These are phyloP conservation scores for Belgica antarctica DNA, from an alignment of 2,888 invertebrate genomes.

Conservation along the genomic window DNA sequence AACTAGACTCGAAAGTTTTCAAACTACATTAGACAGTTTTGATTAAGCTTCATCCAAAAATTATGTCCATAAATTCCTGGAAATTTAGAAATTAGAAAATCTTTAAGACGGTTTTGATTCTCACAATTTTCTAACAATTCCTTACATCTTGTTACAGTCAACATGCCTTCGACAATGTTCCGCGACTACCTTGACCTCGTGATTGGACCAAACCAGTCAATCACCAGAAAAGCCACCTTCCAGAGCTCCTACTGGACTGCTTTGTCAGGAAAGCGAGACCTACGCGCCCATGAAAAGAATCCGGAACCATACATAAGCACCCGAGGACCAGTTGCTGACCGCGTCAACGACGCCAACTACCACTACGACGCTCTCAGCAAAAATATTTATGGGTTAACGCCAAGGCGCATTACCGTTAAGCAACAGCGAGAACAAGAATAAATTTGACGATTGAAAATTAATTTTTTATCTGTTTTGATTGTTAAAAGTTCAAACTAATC, in stretches of 20 bases:
- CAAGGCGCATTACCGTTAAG: slow-evolving; percentile 28
- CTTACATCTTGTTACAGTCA: background rate
- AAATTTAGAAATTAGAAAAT: too few species aligned
- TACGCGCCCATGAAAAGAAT: slow-evolving; percentile 31
- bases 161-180: slow-evolving; percentile 44
- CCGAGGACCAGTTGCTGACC: slow-evolving; percentile 32
- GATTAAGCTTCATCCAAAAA: too few species aligned
- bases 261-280: slow-evolving; percentile 27
- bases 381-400: slow-evolving; percentile 35
- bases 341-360: slow-evolving; percentile 22
- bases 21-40: too few species aligned
- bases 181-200: slow-evolving; percentile 38
- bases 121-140: slow-evolving; percentile 13
- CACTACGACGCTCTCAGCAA: slow-evolving; percentile 10
- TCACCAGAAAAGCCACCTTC: slow-evolving; percentile 31
- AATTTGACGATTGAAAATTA: background rate
- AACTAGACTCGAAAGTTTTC: too few species aligned
- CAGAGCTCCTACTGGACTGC: slow-evolving; percentile 29
- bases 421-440: slow-evolving; percentile 29
- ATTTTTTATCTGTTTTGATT: background rate
- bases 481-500: too few species aligned
- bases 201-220: slow-evolving; percentile 35
- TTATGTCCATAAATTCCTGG: too few species aligned
- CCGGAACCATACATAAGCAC: background rate
- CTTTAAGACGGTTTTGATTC: too few species aligned